Evolutionary conservation across 2,113 vertebrate genomes (phyloP), one percentile per base, ranked within the genome.

Genomic region (Rallus limicola): DNA sequence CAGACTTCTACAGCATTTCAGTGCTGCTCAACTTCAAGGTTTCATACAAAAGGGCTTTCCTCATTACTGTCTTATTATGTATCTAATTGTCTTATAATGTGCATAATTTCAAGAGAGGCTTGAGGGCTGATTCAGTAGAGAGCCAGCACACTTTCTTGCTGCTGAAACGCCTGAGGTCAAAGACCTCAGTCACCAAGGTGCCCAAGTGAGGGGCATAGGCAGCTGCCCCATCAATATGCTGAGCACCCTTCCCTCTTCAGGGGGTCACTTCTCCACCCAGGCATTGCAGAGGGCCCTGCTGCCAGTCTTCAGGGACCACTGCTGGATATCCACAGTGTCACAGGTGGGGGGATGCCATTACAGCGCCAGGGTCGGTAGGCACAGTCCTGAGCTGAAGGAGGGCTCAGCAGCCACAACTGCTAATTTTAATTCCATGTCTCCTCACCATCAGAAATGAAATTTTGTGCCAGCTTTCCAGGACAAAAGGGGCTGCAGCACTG

Each of bases 261-360:
- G 31, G 44, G 15, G 9, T n/a, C 28, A 34, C 26, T 72, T 68
- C 33, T 74, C n/a, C n/a, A 70, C 16, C 11, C 10, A 62, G 4
- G 2, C 20, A 24, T 16, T 64, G 50, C n/a, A 40, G 1, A 18
- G 29, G 26, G 10, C 18, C 24, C 44, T 1, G 0, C 1, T 33
- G 60, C 4, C 40, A 38, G 28, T 38, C 24, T 48, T 59, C 65
- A 65, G 38, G 52, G 50, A 74, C 20, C 24, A 21, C 46, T 29
- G 15, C 31, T 38, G 67, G 34, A 60, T 18, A 74, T 11, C 3
- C 20, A 36, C 31, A 26, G 62, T 16, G n/a, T 7, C 36, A 36
- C 38, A 55, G 36, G 40, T 33, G 13, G 63, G 23, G 16, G 10
- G n/a, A 53, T 36, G 40, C 18, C 60, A 44, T 34, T 56, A n/a